A percentile compares a stretch with the other conserved stretches of the same genome.
Conservation (phyloP, 2,888 invertebrate genomes). For the Pegoplata infirma region DNA sequence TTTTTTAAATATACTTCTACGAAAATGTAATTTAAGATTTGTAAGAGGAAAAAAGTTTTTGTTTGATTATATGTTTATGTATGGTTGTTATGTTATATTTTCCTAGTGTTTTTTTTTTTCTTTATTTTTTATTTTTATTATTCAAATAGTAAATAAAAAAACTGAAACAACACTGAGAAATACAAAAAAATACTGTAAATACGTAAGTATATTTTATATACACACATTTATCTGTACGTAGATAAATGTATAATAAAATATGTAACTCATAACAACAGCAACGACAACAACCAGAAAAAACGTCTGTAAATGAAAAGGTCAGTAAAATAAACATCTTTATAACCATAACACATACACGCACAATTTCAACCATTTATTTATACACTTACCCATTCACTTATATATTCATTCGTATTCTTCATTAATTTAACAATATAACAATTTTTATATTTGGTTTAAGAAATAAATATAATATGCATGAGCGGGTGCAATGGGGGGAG, state of each 20-base stretch:
- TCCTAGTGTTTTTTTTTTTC: slow-evolving; percentile 5
- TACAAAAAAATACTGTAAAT: slow-evolving; percentile 37
- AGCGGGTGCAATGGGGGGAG: no score
- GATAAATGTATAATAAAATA: neutral
- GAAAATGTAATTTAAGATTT: slow-evolving; percentile 56
- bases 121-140: slow-evolving; percentile 4
- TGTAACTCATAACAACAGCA: neutral
- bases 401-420: no score
- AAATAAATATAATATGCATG: no score
- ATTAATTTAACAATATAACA: slow-evolving; percentile 27
- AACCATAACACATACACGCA: neutral
- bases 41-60: slow-evolving; percentile 34
- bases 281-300: slow-evolving; percentile 5
- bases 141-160: slow-evolving; percentile 40
- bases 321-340: slow-evolving; percentile 28
- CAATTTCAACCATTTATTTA: no score
- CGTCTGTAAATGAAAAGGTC: slow-evolving; percentile 36
- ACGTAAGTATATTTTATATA: slow-evolving; percentile 1
- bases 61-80: slow-evolving; percentile 53
- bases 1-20: neutral
- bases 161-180: slow-evolving; percentile 1
- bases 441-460: neutral
- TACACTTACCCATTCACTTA: no score
- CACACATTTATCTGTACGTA: neutral
- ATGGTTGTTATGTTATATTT: slow-evolving; percentile 52